Base-by-base conservation (phyloP, 2,888 invertebrate genomes). In the Mesochorus sp. region DNA sequence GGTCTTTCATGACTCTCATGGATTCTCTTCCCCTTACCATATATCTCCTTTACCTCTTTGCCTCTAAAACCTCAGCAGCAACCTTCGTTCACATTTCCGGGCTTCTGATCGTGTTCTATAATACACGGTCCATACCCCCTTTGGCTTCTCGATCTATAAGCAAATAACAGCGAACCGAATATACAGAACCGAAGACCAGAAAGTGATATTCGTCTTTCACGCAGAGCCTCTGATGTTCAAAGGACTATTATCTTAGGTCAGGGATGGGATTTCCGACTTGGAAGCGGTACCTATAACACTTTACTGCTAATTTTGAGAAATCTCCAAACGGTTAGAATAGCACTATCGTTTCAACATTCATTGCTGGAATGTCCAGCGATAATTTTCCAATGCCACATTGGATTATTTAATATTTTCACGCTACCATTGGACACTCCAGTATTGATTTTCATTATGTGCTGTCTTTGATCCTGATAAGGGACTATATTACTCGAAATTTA, bases 171-270 rank as follows among this genome's bases (percentile, higher is more conserved):
- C 34, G 42, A 34, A 14, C 21, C 24, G 28, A 10, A 12, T 14
- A 31, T 5, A 80, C 37, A 76, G 73, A 80, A 71, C 81, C 84
- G 85, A 84, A 85, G 84, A 42, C 59, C 61, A 53, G 70, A 55
- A 61, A 70, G 53, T 70, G 62, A 74, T 79, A 67, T 75, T 66
- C 75, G 71, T 71, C 53, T 70, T 57, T 61, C 28, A 59, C 74
- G 59, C 44, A 24, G 47, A 71, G 49, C 57, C 14, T 19, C 12
- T n/a, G n/a, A n/a, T 24, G 83, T 83, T 88, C 87, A 87, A 87
- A 88, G 87, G 86, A 85, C 85, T 86, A 84, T 85, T 88, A 85
- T 86, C 87, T 86, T 85, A 85, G 66, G 19, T 84, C 74, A 76
- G 81, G 72, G 61, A 14, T 5, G 75, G 51, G 28, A 59, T 47